Base-by-base conservation (phyloP, 2,888 invertebrate species). In the Orgyia antiqua region DNA sequence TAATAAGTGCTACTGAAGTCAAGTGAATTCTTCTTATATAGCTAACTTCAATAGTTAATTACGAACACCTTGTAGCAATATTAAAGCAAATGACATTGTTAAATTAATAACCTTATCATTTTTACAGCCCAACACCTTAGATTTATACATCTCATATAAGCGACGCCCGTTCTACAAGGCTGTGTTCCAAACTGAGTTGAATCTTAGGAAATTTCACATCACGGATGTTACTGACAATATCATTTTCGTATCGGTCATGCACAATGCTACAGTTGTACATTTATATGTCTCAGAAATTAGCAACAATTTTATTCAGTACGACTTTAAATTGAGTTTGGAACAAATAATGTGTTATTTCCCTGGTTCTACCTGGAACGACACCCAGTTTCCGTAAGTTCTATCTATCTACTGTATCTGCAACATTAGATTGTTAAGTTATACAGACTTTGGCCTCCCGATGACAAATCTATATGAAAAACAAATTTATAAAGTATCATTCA, bases 301-400 rank as follows among this genome's bases (percentile, higher is more conserved):
- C 64, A 87, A 89, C 46, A 88, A 91, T 33, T 89, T 88, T 37
- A 87, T 87, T 2, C 89, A 90, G 41, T 88, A 92, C 52, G 89
- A 89, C 56, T 97, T 96, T 62, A 90, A 92, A 0, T 73, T 94
- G 39, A 96, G 96, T 3, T 77, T 97, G 44, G 92, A 93, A 53
- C 90, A 92, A 52, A 90, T 97, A 30, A 87, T 97, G 49, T 94
- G 93, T 51, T 95, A 93, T 69, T 94, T 95, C 67, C 95, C 95
- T 0, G 92, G 93, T 58, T 89, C 88, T 7, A 93, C 93, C 21
- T 94, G 93, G 92, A 91, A 91, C 54, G 89, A 92, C 47, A 92
- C 93, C 36, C 95, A 95, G 94, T 73, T 96, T 2, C 92, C 91
- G 94, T 95, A 84, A 90, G 90, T 75, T 5, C 24, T 9, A 10